These are phyloP conservation scores for Menura novaehollandiae DNA, from an alignment of 2,113 vertebrate species.

Conservation along the genomic window DNA sequence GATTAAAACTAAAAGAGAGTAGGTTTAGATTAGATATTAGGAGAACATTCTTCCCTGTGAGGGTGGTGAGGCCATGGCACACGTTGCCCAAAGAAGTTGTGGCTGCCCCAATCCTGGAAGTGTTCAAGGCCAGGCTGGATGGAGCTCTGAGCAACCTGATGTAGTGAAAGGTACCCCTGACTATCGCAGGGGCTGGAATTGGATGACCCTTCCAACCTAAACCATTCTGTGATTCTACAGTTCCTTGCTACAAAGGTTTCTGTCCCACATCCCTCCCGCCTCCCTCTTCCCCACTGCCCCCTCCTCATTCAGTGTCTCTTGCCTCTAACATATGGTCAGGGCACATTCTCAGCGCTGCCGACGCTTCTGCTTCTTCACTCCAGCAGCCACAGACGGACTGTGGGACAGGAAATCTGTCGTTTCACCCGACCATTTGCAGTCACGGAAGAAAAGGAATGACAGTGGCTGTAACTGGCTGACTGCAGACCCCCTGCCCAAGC, in stretches of 20 bases:
- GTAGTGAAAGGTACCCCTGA: not conserved
- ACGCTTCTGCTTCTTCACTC: not conserved
- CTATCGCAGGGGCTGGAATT: not conserved
- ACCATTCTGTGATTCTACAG: not conserved
- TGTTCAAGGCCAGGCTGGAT: not conserved
- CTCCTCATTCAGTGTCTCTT: not conserved
- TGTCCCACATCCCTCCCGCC: not conserved
- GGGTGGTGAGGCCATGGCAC: not conserved
- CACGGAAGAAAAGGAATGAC: not conserved
- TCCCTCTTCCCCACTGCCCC: not conserved
- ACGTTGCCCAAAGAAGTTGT: not conserved
- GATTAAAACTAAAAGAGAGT: not conserved
- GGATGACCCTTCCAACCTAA: not conserved
- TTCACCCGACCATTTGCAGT: not conserved
- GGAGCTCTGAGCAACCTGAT: not conserved
- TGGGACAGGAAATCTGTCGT: not conserved
- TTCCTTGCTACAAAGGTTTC: not conserved
- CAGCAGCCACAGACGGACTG: not conserved
- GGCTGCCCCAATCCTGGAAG: not conserved
- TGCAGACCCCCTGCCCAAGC: conserved; percentile 18
- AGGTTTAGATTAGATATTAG: not conserved
- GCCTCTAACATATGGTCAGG: not conserved
- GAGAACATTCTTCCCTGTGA: not conserved
- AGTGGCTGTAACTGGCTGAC: conserved; percentile 1
- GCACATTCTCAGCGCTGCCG: not conserved